Evolutionary conservation across 1,140 invertebrate genomes (phyloP).

Genomic region (Procambarus virginalis): DNA sequence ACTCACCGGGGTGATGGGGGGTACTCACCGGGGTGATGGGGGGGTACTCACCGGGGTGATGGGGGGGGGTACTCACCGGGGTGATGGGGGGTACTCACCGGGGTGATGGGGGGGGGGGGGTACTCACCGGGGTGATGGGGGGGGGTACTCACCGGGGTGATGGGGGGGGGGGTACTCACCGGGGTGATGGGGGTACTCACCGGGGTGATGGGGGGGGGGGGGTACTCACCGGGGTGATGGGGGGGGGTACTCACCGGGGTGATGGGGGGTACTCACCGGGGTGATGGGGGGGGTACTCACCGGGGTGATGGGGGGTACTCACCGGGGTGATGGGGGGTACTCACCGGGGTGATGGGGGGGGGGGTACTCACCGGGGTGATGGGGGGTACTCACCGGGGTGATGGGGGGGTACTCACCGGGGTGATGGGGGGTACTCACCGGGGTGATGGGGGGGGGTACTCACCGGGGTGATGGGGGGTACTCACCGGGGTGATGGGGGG

Average conservation of each 20-base stretch:
- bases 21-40: too few relatives aligned
- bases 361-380: too few relatives aligned
- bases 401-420: too few relatives aligned
- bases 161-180: too few relatives aligned
- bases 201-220: too few relatives aligned
- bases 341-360: background rate
- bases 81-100: background rate
- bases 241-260: too few relatives aligned
- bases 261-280: background rate
- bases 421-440: background rate
- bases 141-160: background rate
- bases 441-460: background rate
- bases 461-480: background rate
- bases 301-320: background rate
- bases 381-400: background rate
- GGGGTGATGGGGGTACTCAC: too few relatives aligned
- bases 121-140: background rate
- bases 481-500: background rate
- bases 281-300: background rate
- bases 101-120: background rate
- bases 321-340: background rate
- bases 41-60: background rate
- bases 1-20: too few relatives aligned
- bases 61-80: too few relatives aligned
- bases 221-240: background rate